Conservation (phyloP, 2,888 invertebrate genomes). For the Rhyacophila evoluta region DNA sequence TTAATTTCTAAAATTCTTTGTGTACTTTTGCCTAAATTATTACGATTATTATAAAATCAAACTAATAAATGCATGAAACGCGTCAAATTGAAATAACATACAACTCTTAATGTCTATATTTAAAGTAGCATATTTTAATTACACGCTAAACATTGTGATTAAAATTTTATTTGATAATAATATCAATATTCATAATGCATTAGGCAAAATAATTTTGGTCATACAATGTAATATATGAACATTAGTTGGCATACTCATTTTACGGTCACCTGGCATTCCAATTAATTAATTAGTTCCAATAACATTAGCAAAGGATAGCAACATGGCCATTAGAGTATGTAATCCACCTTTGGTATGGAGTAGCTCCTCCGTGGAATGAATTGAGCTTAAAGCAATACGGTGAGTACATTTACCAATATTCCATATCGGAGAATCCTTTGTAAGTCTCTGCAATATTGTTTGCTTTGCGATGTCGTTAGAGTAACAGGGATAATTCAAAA, state of each 20-base stretch:
- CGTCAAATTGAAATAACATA: no score
- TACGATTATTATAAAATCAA: no score
- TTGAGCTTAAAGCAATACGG: constrained; percentile 27
- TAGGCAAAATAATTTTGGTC: no score
- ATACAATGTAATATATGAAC: not conserved
- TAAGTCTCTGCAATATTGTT: not conserved
- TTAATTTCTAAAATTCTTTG: no score
- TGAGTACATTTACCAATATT: constrained; percentile 6
- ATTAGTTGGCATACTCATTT: not conserved
- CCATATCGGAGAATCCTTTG: constrained; percentile 27
- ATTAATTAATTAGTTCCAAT: constrained; percentile 31
- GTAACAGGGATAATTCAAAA: not conserved
- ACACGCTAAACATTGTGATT: no score
- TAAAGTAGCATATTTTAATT: no score
- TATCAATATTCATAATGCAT: no score
- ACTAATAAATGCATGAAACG: no score
- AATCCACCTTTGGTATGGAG: constrained; percentile 47
- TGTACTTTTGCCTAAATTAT: no score
- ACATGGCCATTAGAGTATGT: constrained; percentile 34
- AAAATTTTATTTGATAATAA: no score
- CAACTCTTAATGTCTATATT: no score
- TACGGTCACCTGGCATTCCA: constrained; percentile 2
- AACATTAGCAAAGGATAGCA: constrained; percentile 28
- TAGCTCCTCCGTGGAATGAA: constrained; percentile 33
- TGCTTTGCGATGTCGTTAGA: constrained; percentile 19